Base-by-base conservation (phyloP, 2,797 vertebrate genomes). In the Leptodactylus fallax region DNA sequence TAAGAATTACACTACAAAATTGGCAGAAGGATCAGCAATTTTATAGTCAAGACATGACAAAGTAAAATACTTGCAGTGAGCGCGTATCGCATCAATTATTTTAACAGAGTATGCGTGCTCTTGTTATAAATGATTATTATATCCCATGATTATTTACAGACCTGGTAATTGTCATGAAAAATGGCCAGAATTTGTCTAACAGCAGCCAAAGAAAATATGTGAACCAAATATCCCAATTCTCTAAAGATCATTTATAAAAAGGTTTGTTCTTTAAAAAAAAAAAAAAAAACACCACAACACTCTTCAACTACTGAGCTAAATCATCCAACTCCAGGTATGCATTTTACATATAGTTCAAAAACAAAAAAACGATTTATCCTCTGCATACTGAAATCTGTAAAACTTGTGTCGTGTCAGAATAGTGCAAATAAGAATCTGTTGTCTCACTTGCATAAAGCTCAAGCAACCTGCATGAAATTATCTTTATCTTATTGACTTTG, bases 201-300 rank as follows among this genome's bases (percentile, higher is more conserved):
- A 7, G 11, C n/a, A 71, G 74, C 61, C 86, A 84, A 87, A 69
- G 6, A 87, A 79, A 87, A 87, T 58, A 87, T 17, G 21, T 84
- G n/a, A 87, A 78, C 10, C 58, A 55, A 76, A 87, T 49, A 36
- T 55, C 49, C 36, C 21, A 79, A 77, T 72, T 71, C 87, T 69
- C 58, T 83, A 69, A 78, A 65, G 61, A 55, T 47, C 27, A 76
- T 21, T 53, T 82, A 47, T 51, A 82, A 51, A 51, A 72, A 19
- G 60, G 23, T 83, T 55, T 17, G 14, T 69, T 69, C 45, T 83
- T 71, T n/a, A 65, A 67, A 36, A 23, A 8, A 36, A 0, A 47
- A 17, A 45, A 36, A 36, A 65, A 67, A 16, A 23, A 8, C 13
- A 0, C 17, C 10, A 56, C n/a, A n/a, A n/a, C n/a, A n/a, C n/a